A percentile compares a stretch with the other conserved stretches of the same genome.
Evolutionary conservation across 92 coral and sea anemone genomes (phyloP).

Genomic region (Porites divaricata): DNA sequence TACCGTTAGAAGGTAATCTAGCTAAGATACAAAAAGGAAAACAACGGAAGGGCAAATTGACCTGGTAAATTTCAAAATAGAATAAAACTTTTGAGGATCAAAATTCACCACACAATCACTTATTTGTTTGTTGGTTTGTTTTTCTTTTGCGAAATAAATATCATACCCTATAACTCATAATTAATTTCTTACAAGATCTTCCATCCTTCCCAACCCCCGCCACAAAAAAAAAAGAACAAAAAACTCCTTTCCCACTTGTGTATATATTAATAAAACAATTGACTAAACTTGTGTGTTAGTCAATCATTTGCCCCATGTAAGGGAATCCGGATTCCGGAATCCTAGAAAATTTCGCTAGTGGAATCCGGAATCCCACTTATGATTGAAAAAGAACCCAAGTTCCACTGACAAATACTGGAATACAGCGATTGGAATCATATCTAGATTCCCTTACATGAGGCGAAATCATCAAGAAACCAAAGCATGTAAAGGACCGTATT

Average conservation of each 20-base stretch:
- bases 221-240: not conserved
- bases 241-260: conserved; percentile 18
- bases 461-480: not conserved
- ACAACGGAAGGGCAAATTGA: not conserved
- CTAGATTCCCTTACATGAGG: conserved; percentile 17
- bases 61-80: not conserved
- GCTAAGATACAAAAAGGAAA: not conserved
- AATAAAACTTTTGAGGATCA: conserved; percentile 2
- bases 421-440: conserved; percentile 2
- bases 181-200: too few species aligned
- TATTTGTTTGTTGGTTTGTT: too few species aligned
- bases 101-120: conserved; percentile 11
- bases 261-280: conserved; percentile 6
- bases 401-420: not conserved
- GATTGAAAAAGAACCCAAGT: too few species aligned
- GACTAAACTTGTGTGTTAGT: conserved; percentile 1
- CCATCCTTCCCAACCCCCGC: not conserved
- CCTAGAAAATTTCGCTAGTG: too few species aligned
- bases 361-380: too few species aligned
- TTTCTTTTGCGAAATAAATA: too few species aligned
- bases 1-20: conserved; percentile 8
- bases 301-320: too few species aligned
- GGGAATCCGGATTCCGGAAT: too few species aligned
- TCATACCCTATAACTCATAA: too few species aligned
- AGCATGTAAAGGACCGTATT: conserved; percentile 5